phyloP scores from a whole-genome alignment of 2,797 vertebrate species.

The Mormyrus hasselquistii region DNA sequence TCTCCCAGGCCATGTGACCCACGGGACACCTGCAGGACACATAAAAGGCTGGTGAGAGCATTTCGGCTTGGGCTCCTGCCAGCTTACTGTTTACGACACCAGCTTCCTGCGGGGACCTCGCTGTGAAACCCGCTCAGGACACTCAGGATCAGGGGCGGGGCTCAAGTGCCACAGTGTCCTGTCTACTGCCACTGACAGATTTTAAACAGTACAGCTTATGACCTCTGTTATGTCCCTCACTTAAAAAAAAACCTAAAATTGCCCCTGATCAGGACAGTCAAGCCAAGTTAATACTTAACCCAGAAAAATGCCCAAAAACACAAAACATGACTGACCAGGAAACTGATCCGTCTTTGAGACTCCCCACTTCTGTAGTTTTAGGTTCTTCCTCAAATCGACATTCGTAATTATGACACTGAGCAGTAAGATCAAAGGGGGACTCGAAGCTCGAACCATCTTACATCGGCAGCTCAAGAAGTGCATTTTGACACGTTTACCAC shows the following conservation, averaged over 20 bases:
- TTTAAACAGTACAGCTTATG: neutral
- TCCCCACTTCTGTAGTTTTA: neutral
- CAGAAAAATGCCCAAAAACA: neutral
- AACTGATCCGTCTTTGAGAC: neutral
- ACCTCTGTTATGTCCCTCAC: neutral
- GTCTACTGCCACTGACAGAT: neutral
- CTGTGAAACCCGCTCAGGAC: neutral
- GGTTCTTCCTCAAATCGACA: neutral
- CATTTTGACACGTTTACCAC: neutral
- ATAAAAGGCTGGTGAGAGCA: neutral
- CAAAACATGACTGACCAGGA: neutral
- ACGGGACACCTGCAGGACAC: conserved; percentile 65
- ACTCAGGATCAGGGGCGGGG: neutral
- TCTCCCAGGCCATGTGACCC: conserved; percentile 72
- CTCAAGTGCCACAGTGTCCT: neutral
- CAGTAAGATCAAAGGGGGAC: neutral
- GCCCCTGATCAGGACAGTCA: neutral
- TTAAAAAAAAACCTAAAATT: neutral
- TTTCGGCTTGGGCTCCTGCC: neutral
- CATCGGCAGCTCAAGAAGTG: neutral
- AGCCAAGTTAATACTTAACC: neutral
- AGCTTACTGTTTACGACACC: neutral
- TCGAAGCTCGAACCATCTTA: neutral
- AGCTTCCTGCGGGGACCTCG: neutral
- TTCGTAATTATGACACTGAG: neutral